Evolutionary conservation across 2,113 vertebrate species (phyloP), one percentile per base, ranked within the genome.

Genomic region (Lycaon pictus): DNA sequence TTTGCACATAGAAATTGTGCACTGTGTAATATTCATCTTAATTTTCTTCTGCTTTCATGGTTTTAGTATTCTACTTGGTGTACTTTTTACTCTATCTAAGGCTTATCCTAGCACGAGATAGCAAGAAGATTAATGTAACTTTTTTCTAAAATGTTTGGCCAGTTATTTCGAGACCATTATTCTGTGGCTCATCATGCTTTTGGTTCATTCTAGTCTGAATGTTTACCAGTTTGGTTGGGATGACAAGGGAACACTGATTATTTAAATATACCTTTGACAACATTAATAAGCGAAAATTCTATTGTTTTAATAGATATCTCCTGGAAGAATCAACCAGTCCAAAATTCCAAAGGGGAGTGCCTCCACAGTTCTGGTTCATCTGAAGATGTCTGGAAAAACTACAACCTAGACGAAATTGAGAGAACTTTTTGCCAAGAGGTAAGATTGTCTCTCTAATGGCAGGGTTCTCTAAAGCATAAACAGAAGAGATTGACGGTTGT

Each of bases 401-500:
- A 0, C n/a, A 84, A 96, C 23, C 56, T 98, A 27, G 97, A 96
- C 2, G 95, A 97, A 2, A n/a, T 96, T 0, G 93, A 97, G 69
- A 97, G 4, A 15, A 35, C 43, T 16, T 98, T 98, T 81, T 95
- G 91, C 83, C 95, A 87, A 81, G 97, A 98, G 98, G 97, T 98
- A 63, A 95, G 67, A 35, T 0, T 6, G 77, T 22, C 55, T 69
- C 67, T 56, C n/a, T 2, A 20, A 29, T 19, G 48, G 48, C 0
- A 0, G 11, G 0, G 9, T 67, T 35, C 48, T 55, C 67, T 4
- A 3, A 6, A 12, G 56, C 9, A 35, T 43, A 69, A 27, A 20
- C 69, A 12, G 69, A 69, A 37, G 32, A 35, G 92, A 4, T 4
- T 10, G 23, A 1, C 15, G 22, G 2, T 51, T 11, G 0, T 13